Evolutionary conservation across 2,888 invertebrate species (phyloP), one percentile per base, ranked within the genome.

Genomic region (Drosophila stalkeri): DNA sequence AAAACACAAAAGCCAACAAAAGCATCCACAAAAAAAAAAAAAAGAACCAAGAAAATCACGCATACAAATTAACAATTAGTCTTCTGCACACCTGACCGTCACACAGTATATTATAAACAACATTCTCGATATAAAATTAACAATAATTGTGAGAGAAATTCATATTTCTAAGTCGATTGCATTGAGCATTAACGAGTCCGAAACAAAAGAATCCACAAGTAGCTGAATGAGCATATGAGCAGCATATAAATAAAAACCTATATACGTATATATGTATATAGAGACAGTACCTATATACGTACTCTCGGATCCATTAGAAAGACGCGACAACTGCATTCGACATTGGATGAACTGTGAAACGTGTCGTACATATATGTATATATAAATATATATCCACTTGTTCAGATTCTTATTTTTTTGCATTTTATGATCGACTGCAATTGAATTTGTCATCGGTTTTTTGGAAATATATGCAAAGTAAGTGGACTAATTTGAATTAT

Each of bases 201-300:
- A 52, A 52, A 62, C 75, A 88, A 80, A 68, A 56, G 79, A 85
- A 85, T 85, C 85, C 89, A 85, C 85, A 85, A 85, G 85, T 85
- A 89, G 85, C 89, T 47, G 75, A 64, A 75, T 5, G 56, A 81
- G 61, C 59, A 47, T 65, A 61, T 56, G 61, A 81, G 65, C 60
- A 75, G 66, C 68, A 65, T 66, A 66, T 51, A 70, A 75, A 76
- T 81, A 89, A 70, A 75, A 72, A 72, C 67, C 59, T 43, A 67
- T 37, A 69, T 47, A 51, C 33, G 65, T 54, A 59, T 37, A 59
- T 2, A 33, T 27, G 31, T n/a, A 16, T 47, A 49, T 52, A 54
- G 37, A 16, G 3, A 23, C n/a, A 41, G 37, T 44, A 60, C 43
- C 63, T n/a, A 56, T 39, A 27, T 46, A 33, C 52, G 9, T 35